Conservation (phyloP, 2,888 invertebrate species). For the Cyrtodaria siliqua region DNA sequence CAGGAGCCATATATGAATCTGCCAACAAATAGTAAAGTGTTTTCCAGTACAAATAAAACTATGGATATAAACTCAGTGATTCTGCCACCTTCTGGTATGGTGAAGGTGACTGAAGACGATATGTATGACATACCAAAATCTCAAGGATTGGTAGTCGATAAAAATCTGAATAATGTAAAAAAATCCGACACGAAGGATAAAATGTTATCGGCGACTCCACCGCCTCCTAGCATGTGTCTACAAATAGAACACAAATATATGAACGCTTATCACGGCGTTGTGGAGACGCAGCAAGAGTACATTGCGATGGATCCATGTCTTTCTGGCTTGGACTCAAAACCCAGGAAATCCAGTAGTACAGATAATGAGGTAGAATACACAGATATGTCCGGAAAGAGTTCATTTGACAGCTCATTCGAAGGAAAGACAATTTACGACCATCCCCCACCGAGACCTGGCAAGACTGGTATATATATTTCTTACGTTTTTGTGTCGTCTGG, state of each 20-base stretch:
- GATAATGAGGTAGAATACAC: conserved; percentile 67
- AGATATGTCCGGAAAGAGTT: conserved; percentile 63
- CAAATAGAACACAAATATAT: conserved; percentile 68
- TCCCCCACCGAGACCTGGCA: conserved; percentile 65
- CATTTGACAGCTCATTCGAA: conserved; percentile 56
- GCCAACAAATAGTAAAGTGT: conserved; percentile 73
- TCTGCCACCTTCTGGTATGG: conserved; percentile 34
- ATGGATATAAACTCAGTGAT: conserved; percentile 67
- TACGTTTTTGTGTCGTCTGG: too few relatives aligned
- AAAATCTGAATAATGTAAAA: conserved; percentile 53
- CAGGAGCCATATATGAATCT: conserved; percentile 80
- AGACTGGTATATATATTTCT: too few relatives aligned
- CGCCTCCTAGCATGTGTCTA: conserved; percentile 61
- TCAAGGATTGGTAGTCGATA: conserved; percentile 16
- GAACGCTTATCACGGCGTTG: conserved; percentile 68
- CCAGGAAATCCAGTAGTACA: conserved; percentile 57
- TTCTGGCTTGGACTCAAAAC: conserved; percentile 6
- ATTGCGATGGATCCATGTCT: conserved; percentile 67
- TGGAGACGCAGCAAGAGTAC: conserved; percentile 60
- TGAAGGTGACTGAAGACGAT: conserved; percentile 65
- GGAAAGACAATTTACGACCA: conserved; percentile 62
- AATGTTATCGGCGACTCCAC: conserved; percentile 56
- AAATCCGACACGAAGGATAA: conserved; percentile 42
- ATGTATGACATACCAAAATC: conserved; percentile 63
- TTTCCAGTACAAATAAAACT: too few relatives aligned